phyloP scores from a whole-genome alignment of 2,113 vertebrate genomes.

The Pitta sordida region DNA sequence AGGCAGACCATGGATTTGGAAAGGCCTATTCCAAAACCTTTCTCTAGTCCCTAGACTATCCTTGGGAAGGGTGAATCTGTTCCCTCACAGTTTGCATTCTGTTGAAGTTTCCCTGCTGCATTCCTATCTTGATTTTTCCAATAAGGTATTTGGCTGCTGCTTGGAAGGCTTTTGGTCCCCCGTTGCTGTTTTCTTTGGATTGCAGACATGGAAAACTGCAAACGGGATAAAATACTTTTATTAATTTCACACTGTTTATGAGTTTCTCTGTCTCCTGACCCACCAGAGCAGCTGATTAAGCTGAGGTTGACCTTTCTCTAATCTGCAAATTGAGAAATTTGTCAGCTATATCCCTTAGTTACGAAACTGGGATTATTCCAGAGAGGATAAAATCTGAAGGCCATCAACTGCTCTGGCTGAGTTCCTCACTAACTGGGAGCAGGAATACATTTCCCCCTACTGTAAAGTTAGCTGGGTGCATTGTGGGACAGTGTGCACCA shows the following conservation, averaged over 20 bases:
- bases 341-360: not conserved
- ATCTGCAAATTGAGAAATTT: conserved; percentile 41
- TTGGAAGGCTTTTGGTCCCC: not conserved
- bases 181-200: not conserved
- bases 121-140: not conserved
- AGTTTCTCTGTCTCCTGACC: not conserved
- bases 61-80: not conserved
- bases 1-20: not conserved
- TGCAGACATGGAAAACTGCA: not conserved
- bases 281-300: not conserved
- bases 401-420: not conserved
- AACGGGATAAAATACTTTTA: not conserved
- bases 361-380: conserved; percentile 41
- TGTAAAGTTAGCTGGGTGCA: not conserved
- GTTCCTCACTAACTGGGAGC: not conserved
- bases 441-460: not conserved
- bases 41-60: not conserved
- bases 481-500: not conserved
- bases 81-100: not conserved
- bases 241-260: not conserved
- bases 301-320: not conserved
- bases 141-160: not conserved
- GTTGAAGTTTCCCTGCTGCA: not conserved
- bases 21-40: not conserved
- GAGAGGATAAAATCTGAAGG: conserved; percentile 10